These are phyloP conservation scores for Rhadinocentrus ornatus DNA, from an alignment of 2,797 vertebrate genomes.

Conservation along the genomic window DNA sequence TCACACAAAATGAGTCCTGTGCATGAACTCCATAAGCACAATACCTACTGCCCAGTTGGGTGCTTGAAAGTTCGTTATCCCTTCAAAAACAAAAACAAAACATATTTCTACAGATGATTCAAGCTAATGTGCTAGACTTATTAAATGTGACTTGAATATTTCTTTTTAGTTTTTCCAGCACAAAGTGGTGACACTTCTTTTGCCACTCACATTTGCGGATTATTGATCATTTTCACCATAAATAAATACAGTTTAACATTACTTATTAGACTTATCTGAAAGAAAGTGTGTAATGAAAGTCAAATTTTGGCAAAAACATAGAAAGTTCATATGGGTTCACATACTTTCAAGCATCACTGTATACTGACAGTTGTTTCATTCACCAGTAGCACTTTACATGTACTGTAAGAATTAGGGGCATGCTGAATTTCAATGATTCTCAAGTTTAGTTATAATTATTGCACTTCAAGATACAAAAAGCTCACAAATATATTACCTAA, in stretches of 20 bases:
- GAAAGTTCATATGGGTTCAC: not conserved
- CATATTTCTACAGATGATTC: not conserved
- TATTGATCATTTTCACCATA: not conserved
- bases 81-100: not conserved
- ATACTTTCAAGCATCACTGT: not conserved
- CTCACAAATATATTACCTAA: conserved; percentile 43
- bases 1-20: conserved; percentile 32
- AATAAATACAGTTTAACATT: not conserved
- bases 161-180: not conserved
- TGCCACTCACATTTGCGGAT: not conserved
- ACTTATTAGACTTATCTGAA: not conserved
- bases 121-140: not conserved
- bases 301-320: not conserved
- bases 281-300: not conserved
- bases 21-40: conserved; percentile 34
- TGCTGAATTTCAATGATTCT: conserved; percentile 58
- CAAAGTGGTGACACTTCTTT: no score
- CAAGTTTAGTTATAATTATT: conserved; percentile 81
- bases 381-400: conserved; percentile 49
- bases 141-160: not conserved
- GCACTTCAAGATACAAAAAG: conserved; percentile 76
- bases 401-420: conserved; percentile 51
- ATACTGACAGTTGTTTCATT: conserved; percentile 44
- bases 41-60: conserved; percentile 12
- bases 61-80: conserved; percentile 17